Evolutionary conservation across 1,140 invertebrate species (phyloP), one percentile per base, ranked within the genome.

Genomic region (Saxidomus purpurata): DNA sequence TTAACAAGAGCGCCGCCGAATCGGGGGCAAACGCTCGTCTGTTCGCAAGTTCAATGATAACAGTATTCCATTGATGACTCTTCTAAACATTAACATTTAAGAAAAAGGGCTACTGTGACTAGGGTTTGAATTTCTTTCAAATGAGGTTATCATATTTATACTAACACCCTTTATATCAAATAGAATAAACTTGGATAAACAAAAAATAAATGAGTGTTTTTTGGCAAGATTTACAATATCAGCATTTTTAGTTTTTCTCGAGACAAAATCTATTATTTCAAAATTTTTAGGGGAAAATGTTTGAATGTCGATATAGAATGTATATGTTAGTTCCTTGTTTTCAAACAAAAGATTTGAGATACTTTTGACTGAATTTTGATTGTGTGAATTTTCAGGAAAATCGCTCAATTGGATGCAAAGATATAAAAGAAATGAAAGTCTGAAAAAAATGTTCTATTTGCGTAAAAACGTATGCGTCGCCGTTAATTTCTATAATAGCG

Each of bases 1-100:
- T 77, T 77, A 77, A 77, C 74, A 77, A 77, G 74, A 77, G 74
- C 74, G 36, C 74, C 74, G 74, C 74, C 74, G 43, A 77, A 77
- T 34, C 38, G 74, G 74, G 74, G 25, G 6, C 19, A 69, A 69
- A 4, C 28, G 28, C 67, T 69, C 67, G 67, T 69, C 67, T 69
- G 67, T 69, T 69, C 67, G 31, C 67, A 69, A 69, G 67, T 69
- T 69, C 67, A 69, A 69, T 31, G 67, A 69, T 69, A 69, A 69
- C 67, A 69, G 67, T 69, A 69, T 69, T 69, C 67, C 28, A 28
- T 31, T 69, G 31, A 69, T 69, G 67, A 69, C 36, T 69, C 67
- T 69, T 69, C 31, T 69, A 36, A 13, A 38, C 36, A 38, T 69
- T 13, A 69, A 34, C 28, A 34, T 38, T 28, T 69, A 69, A 38